Conservation (phyloP, 1,140 invertebrate genomes). For the Leptinotarsa defecta region DNA sequence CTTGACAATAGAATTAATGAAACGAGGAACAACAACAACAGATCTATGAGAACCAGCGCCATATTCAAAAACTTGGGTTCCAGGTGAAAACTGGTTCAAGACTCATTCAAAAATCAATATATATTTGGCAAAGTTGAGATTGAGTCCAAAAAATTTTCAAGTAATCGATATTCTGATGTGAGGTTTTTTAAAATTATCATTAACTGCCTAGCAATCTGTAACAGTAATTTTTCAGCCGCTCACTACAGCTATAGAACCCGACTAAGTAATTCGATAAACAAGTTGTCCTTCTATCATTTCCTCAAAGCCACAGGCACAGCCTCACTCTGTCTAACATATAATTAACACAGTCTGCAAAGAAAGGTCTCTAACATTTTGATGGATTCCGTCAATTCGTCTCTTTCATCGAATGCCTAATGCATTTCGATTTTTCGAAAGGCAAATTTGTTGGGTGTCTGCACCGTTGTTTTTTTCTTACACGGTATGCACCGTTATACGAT, state of each 20-base stretch:
- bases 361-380: slow-evolving; percentile 23
- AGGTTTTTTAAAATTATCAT: too few relatives aligned
- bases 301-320: slow-evolving; percentile 33
- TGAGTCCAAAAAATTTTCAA: too few relatives aligned
- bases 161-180: too few relatives aligned
- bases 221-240: slow-evolving; percentile 18
- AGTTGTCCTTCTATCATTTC: slow-evolving; percentile 38
- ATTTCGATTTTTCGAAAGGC: neutral
- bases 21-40: too few relatives aligned
- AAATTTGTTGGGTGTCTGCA: neutral
- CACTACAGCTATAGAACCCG: slow-evolving; percentile 23
- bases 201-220: too few relatives aligned
- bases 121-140: too few relatives aligned
- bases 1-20: too few relatives aligned
- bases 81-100: too few relatives aligned
- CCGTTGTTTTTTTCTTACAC: neutral
- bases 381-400: slow-evolving; percentile 14
- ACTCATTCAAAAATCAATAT: too few relatives aligned
- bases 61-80: too few relatives aligned
- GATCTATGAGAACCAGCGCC: too few relatives aligned
- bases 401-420: neutral
- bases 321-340: slow-evolving; percentile 29
- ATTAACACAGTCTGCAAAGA: slow-evolving; percentile 25
- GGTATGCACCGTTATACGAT: neutral
- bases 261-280: slow-evolving; percentile 39